These are phyloP conservation scores for Azorinus chamasolen DNA, from an alignment of 2,888 invertebrate species.

Conservation along the genomic window DNA sequence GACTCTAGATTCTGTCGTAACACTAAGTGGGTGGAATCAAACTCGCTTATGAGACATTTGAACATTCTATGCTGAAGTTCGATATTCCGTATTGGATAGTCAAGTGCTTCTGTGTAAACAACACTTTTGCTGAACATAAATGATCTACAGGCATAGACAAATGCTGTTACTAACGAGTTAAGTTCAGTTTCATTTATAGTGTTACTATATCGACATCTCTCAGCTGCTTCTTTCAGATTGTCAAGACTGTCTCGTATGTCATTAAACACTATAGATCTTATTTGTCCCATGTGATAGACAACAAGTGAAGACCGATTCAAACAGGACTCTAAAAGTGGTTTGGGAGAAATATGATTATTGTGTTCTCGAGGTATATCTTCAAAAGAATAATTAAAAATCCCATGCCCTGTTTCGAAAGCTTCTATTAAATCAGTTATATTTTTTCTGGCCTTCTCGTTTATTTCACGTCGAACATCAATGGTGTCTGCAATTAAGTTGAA, in stretches of 20 bases:
- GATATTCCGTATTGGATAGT: slow-evolving; percentile 56
- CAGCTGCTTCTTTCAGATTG: too few relatives aligned
- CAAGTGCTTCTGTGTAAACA: slow-evolving; percentile 72
- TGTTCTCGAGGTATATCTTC: slow-evolving; percentile 54
- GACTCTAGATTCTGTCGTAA: too few relatives aligned
- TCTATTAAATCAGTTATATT: slow-evolving; percentile 71
- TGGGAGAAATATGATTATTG: slow-evolving; percentile 72
- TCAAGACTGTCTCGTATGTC: too few relatives aligned
- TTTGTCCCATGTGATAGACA: too few relatives aligned
- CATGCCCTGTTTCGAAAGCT: slow-evolving; percentile 70
- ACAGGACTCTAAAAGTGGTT: slow-evolving; percentile 67
- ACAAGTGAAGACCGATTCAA: slow-evolving; percentile 20
- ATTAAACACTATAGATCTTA: too few relatives aligned
- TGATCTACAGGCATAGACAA: slow-evolving; percentile 58
- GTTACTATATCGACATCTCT: too few relatives aligned
- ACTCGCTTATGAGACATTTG: too few relatives aligned
- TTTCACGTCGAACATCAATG: slow-evolving; percentile 65
- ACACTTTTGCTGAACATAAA: slow-evolving; percentile 71
- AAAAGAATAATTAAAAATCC: slow-evolving; percentile 74
- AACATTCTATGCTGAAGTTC: too few relatives aligned
- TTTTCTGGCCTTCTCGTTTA: slow-evolving; percentile 63
- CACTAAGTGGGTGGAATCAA: too few relatives aligned
- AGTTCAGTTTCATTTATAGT: slow-evolving; percentile 60
- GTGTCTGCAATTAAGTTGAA: slow-evolving; percentile 60
- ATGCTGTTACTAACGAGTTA: slow-evolving; percentile 46